Percentiles rank a stretch among this genome's conserved stretches.
These are phyloP conservation scores for Lepidonotus clava DNA, from an alignment of 2,888 invertebrate species.

Conservation along the genomic window DNA sequence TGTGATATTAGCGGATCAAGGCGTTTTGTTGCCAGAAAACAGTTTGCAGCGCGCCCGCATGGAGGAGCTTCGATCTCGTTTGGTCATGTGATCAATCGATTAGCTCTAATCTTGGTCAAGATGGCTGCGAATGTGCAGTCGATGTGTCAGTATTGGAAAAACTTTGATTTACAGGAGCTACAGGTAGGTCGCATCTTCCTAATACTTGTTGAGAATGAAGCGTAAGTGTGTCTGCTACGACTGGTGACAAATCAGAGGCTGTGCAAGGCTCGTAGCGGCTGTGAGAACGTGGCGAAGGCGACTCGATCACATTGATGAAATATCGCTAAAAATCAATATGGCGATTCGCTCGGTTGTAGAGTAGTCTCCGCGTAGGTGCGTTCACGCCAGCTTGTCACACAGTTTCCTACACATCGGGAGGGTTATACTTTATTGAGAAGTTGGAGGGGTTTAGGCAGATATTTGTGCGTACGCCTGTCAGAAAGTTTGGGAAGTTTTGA, in stretches of 20 bases:
- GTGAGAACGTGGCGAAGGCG: conserved; percentile 26
- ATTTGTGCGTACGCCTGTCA: conserved; percentile 1
- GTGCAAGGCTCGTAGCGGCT: not conserved
- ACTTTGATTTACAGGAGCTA: conserved; percentile 80
- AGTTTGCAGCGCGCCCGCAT: conserved; percentile 34
- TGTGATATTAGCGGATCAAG: conserved; percentile 1
- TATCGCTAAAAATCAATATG: conserved; percentile 72
- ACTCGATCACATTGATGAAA: conserved; percentile 68
- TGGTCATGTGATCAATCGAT: conserved; percentile 79
- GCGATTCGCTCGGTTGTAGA: conserved; percentile 65
- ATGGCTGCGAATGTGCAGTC: conserved; percentile 82
- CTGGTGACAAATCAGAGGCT: not conserved
- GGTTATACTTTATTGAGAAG: not conserved
- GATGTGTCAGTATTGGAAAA: conserved; percentile 81
- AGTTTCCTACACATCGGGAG: not conserved
- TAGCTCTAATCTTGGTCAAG: conserved; percentile 78
- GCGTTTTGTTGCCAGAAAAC: not conserved
- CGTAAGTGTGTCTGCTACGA: not conserved
- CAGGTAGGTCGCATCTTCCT: conserved; percentile 74
- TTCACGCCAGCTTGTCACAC: conserved; percentile 1
- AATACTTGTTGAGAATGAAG: not conserved
- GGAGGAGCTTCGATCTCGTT: conserved; percentile 69
- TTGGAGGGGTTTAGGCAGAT: not conserved
- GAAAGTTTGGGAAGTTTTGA: conserved; percentile 46
- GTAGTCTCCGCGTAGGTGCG: not conserved